A percentile compares a stretch with the other conserved stretches of the same genome.
phyloP scores from a whole-genome alignment of 2,113 vertebrate species.

The Ceuthmochares aereus region DNA sequence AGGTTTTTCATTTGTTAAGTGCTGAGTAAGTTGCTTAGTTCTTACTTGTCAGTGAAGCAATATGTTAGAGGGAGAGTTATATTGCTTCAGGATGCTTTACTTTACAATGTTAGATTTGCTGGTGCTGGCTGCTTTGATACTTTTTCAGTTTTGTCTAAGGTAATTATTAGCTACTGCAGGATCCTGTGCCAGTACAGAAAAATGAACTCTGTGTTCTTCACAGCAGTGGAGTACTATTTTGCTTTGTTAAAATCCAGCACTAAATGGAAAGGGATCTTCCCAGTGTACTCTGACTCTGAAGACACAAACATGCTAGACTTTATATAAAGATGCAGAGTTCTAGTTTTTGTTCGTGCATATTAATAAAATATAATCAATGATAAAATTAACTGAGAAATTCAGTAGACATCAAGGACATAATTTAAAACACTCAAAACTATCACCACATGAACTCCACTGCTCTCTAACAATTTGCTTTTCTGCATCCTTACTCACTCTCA shows the following conservation, averaged over 20 bases:
- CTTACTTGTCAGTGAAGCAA: neutral
- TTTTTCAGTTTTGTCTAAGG: neutral
- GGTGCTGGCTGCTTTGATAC: neutral
- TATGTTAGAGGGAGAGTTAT: neutral
- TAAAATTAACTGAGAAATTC: neutral
- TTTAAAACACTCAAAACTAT: neutral
- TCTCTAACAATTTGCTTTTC: neutral
- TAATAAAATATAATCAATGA: neutral
- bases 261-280: neutral
- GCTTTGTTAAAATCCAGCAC: neutral
- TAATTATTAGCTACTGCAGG: neutral
- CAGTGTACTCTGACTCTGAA: neutral
- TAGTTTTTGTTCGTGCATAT: neutral
- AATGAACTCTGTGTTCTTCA: neutral
- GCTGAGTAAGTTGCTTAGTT: neutral
- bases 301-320: neutral
- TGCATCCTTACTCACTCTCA: neutral
- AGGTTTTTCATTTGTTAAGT: neutral
- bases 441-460: neutral
- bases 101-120: neutral
- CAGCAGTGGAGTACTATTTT: neutral
- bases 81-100: neutral
- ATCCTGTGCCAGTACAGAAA: neutral
- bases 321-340: neutral
- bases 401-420: neutral